A percentile compares a stretch with the other conserved stretches of the same genome.
phyloP scores from a whole-genome alignment of 2,113 vertebrate species.

The Mormyrus iriodes region DNA sequence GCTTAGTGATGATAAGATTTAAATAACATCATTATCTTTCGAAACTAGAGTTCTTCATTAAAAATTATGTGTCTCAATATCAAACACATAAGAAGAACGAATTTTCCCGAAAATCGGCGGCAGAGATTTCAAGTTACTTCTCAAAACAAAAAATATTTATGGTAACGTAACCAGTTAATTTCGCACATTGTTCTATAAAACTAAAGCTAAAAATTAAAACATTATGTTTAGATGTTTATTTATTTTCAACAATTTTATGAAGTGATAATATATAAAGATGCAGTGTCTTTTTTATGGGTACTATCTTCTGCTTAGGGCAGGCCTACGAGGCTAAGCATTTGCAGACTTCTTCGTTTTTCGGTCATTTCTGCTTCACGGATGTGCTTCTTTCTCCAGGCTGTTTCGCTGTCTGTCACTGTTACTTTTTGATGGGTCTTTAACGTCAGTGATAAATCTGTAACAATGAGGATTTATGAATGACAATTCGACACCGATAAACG shows the following conservation, averaged over 20 bases:
- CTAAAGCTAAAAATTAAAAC: background rate
- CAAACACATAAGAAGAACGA: background rate
- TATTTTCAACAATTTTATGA: background rate
- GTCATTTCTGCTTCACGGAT: background rate
- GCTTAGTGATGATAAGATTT: background rate
- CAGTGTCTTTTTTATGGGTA: background rate
- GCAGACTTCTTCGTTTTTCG: background rate
- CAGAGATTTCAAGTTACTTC: background rate
- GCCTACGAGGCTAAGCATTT: background rate
- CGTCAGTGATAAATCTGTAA: conserved; percentile 32
- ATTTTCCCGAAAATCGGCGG: background rate
- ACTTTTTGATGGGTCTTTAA: conserved; percentile 36
- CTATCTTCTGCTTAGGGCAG: background rate
- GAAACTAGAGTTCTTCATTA: background rate
- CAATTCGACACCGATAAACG: conserved; percentile 16
- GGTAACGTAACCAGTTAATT: background rate
- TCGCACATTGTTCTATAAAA: background rate
- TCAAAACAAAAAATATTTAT: background rate
- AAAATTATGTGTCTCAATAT: background rate
- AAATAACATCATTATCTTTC: background rate
- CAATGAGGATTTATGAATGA: conserved; percentile 33
- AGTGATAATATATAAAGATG: background rate
- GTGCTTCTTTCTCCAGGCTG: background rate
- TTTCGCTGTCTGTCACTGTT: background rate
- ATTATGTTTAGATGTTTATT: background rate